Conservation (phyloP, 2,113 vertebrate genomes). For the Amphilophus citrinellus region DNA sequence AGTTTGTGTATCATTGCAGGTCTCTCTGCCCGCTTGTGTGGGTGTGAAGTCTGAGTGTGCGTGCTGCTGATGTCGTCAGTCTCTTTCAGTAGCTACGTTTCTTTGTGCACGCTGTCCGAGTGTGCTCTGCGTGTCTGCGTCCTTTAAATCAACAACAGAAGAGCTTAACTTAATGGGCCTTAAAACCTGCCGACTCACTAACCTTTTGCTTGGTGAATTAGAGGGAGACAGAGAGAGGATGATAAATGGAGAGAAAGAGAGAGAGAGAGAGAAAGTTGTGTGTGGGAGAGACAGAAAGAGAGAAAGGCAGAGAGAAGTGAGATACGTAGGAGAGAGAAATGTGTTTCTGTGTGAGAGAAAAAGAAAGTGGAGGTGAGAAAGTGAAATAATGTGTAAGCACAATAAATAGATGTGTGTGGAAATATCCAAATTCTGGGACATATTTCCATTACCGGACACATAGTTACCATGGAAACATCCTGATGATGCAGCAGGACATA, state of each 20-base stretch:
- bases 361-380: conserved; percentile 45
- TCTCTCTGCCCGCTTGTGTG: conserved; percentile 39
- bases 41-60: conserved; percentile 47
- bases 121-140: conserved; percentile 13
- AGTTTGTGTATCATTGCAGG: conserved; percentile 34
- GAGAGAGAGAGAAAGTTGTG: background rate
- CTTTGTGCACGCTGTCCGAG: conserved; percentile 1
- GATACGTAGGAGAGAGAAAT: conserved; percentile 22
- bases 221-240: conserved; percentile 1
- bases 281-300: conserved; percentile 26
- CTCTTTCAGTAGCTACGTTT: conserved; percentile 22
- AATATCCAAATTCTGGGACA: conserved; percentile 33
- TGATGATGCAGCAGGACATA: conserved; percentile 26
- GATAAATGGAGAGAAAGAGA: background rate
- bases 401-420: conserved; percentile 36
- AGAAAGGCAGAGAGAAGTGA: conserved; percentile 1
- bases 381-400: conserved; percentile 39
- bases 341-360: conserved; percentile 32
- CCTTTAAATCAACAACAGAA: conserved; percentile 56
- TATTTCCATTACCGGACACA: conserved; percentile 16
- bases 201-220: conserved; percentile 27
- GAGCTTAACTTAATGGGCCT: conserved; percentile 50
- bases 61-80: conserved; percentile 25
- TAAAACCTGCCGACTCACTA: conserved; percentile 53
- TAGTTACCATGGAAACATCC: conserved; percentile 58